These are phyloP conservation scores for Menidia beryllina DNA, from an alignment of 2,113 vertebrate genomes.

Conservation along the genomic window DNA sequence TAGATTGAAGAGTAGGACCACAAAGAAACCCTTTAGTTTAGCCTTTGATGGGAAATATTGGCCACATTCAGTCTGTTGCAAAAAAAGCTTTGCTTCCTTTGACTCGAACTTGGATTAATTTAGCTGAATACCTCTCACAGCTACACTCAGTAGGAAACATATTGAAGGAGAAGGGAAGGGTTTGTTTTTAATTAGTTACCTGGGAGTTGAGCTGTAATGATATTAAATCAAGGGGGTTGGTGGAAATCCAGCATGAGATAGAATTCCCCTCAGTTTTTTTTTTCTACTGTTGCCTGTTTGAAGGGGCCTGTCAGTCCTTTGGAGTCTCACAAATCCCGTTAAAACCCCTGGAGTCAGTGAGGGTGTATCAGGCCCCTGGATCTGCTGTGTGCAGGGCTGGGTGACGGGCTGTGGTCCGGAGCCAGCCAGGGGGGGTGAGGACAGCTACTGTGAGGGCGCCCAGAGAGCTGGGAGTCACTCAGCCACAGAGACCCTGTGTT, in stretches of 20 bases:
- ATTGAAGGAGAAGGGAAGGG: slow-evolving; percentile 35
- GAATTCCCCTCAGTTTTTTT: slow-evolving; percentile 40
- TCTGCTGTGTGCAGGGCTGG: slow-evolving; percentile 76
- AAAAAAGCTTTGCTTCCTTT: background rate
- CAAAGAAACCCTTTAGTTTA: slow-evolving; percentile 12
- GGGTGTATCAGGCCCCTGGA: slow-evolving; percentile 72
- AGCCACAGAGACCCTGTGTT: slow-evolving; percentile 85
- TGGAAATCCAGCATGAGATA: slow-evolving; percentile 48
- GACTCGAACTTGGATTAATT: background rate
- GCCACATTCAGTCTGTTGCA: slow-evolving; percentile 1
- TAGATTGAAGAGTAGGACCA: slow-evolving; percentile 1
- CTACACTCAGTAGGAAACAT: slow-evolving; percentile 31
- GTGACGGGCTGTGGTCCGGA: slow-evolving; percentile 72
- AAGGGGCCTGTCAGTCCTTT: slow-evolving; percentile 45
- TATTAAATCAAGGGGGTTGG: slow-evolving; percentile 42
- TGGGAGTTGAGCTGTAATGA: slow-evolving; percentile 48
- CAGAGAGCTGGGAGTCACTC: slow-evolving; percentile 77
- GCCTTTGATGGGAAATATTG: background rate
- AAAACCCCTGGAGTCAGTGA: slow-evolving; percentile 71
- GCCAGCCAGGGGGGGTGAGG: slow-evolving; percentile 58
- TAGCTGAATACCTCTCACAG: slow-evolving; percentile 27
- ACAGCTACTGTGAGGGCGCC: slow-evolving; percentile 77
- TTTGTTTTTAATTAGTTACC: slow-evolving; percentile 63
- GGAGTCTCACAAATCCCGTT: slow-evolving; percentile 70
- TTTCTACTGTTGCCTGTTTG: slow-evolving; percentile 56